Evolutionary conservation across 2,113 vertebrate species (phyloP).

Genomic region (Leptodactylus fuscus): DNA sequence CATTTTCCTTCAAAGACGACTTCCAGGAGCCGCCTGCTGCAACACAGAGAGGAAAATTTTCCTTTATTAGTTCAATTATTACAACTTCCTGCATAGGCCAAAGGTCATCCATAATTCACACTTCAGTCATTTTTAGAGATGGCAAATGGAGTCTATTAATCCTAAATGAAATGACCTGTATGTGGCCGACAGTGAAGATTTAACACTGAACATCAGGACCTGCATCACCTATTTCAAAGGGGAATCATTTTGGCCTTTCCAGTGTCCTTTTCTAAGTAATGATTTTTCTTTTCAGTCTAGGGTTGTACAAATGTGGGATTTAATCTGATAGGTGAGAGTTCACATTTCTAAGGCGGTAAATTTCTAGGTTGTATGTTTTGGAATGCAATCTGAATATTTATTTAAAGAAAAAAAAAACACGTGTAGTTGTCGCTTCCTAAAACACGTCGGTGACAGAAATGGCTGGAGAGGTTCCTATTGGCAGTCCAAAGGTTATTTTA

Average conservation of each 20-base stretch:
- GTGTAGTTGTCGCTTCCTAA: constrained; percentile 37
- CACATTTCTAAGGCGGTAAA: constrained; percentile 56
- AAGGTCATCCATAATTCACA: constrained; percentile 81
- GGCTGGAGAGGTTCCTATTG: constrained; percentile 47
- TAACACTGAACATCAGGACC: constrained; percentile 75
- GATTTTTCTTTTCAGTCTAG: constrained; percentile 62
- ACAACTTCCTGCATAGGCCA: constrained; percentile 81
- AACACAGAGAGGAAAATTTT: constrained; percentile 70
- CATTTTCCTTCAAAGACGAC: constrained; percentile 66
- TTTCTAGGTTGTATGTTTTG: constrained; percentile 43
- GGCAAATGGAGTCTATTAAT: constrained; percentile 78
- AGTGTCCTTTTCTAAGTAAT: constrained; percentile 64
- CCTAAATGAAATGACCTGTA: constrained; percentile 81
- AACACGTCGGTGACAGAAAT: constrained; percentile 39
- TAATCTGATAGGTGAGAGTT: constrained; percentile 61
- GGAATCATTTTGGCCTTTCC: constrained; percentile 63
- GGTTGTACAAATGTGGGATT: constrained; percentile 66
- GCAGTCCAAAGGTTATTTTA: constrained; percentile 51
- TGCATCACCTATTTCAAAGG: constrained; percentile 74
- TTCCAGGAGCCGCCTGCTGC: constrained; percentile 56
- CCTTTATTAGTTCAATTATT: constrained; percentile 81
- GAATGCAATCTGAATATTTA: constrained; percentile 46
- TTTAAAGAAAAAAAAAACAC: constrained; percentile 16
- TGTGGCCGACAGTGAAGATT: constrained; percentile 77
- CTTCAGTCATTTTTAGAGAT: constrained; percentile 80